Evolutionary conservation across 2,113 vertebrate species (phyloP).

Genomic region (Oxygymnocypris stewartii): DNA sequence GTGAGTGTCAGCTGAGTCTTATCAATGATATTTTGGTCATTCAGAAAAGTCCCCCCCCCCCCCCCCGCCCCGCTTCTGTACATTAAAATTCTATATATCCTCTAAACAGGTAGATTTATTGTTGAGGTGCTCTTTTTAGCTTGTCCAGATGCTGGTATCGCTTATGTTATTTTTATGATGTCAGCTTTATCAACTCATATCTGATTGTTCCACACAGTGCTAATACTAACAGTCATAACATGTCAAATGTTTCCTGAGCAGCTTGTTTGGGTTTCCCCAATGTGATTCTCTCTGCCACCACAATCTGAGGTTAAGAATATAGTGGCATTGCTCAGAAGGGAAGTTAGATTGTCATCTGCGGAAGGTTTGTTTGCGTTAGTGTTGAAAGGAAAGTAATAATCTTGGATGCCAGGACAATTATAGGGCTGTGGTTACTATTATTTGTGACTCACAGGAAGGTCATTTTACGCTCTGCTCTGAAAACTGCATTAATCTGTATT

Average conservation of each 20-base stretch:
- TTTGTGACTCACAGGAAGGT: conserved; percentile 52
- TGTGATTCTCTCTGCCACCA: conserved; percentile 57
- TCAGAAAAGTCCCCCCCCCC: neutral
- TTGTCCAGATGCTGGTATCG: conserved; percentile 7
- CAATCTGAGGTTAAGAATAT: conserved; percentile 55
- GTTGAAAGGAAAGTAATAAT: conserved; percentile 70
- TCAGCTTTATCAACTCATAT: conserved; percentile 73
- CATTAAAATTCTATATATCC: neutral
- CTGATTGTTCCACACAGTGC: conserved; percentile 73
- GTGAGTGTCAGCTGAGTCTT: neutral
- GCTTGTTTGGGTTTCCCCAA: conserved; percentile 71
- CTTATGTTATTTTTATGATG: conserved; percentile 66
- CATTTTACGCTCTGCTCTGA: conserved; percentile 45
- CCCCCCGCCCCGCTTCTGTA: neutral
- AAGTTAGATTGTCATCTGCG: conserved; percentile 72
- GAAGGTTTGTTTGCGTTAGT: conserved; percentile 68
- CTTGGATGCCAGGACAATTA: conserved; percentile 61
- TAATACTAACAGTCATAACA: conserved; percentile 75
- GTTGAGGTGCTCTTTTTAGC: neutral
- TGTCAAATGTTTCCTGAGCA: conserved; percentile 74
- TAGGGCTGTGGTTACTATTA: conserved; percentile 53
- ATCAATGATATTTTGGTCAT: neutral
- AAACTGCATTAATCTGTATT: conserved; percentile 71
- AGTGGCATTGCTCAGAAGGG: conserved; percentile 59
- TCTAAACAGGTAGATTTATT: neutral